Base-by-base conservation (phyloP, 1,140 invertebrate genomes). In the Adelges cooleyi region DNA sequence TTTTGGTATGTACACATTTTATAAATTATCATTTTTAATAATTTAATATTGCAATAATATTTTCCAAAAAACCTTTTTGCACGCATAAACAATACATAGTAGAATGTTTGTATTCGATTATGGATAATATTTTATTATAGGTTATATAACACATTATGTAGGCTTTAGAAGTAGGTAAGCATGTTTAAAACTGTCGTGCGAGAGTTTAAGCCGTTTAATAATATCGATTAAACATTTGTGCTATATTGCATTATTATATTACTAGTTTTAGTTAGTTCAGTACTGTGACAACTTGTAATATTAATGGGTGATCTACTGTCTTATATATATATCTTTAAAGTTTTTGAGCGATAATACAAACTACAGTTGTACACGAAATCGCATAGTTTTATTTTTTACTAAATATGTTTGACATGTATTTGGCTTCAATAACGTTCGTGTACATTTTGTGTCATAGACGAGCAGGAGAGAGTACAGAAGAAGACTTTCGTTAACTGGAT, bases 401-500 rank as follows among this genome's bases (percentile, higher is more conserved):
- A n/a, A 11, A 3, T 15, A 20, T 62, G 29, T 42, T 17, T 42
- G 10, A 22, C n/a, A 40, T 25, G 20, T 50, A 51, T 36, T 20
- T 23, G 15, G 9, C 50, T 42, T 11, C 13, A 10, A 33, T 23
- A 13, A 13, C 49, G 8, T 54, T 66, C 25, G 13, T 65, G 15
- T 56, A 38, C 40, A 20, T 56, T 66, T 18, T 48, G 13, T 17
- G 72, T 87, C 87, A 62, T 86, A 98, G 95, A 98, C 84, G 95
- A 98, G 80, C 94, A 98, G 80, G 95, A 98, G 81, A 84, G 92
- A 75, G 93, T 98, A 54, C 95, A 98, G 77, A 98, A 97, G 82
- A 98, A 98, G 75, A 98, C 95, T 65, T 98, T 98, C 77, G 92
- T 95, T 71, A 97, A 97, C 80, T 98, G 95, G 95, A 96, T 98